Evolutionary conservation across 1,140 invertebrate species (phyloP).

Genomic region (Apolygus lucorum): DNA sequence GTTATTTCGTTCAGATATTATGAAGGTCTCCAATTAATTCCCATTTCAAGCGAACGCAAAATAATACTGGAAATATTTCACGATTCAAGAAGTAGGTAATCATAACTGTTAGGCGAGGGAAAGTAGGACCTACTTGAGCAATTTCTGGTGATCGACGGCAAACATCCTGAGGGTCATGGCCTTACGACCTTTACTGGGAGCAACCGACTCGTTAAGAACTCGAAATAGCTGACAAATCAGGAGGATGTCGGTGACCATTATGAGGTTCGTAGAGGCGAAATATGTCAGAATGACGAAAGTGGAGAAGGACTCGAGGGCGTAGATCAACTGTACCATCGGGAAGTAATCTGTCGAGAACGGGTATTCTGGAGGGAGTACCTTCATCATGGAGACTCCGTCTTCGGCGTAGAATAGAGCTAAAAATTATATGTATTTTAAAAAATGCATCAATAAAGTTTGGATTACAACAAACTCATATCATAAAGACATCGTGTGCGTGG

Average conservation of each 20-base stretch:
- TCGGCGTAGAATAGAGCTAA: neutral
- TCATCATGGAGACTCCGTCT: neutral
- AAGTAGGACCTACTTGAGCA: neutral
- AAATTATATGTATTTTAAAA: neutral
- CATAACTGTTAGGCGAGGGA: too few relatives aligned
- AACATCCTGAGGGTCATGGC: neutral
- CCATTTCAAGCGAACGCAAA: too few relatives aligned
- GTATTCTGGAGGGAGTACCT: neutral
- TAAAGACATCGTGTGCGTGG: too few relatives aligned
- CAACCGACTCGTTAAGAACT: neutral
- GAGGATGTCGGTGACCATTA: neutral
- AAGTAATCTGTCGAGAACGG: constrained; percentile 1
- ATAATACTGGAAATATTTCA: too few relatives aligned
- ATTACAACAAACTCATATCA: too few relatives aligned
- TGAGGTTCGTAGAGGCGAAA: constrained; percentile 9
- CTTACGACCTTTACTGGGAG: neutral
- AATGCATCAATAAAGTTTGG: neutral
- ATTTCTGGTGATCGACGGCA: neutral
- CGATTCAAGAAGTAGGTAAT: too few relatives aligned
- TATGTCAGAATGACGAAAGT: neutral
- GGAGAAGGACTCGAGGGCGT: neutral
- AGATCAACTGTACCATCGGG: neutral
- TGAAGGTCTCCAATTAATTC: too few relatives aligned
- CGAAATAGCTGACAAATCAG: neutral
- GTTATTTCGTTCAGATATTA: too few relatives aligned